Evolutionary conservation across 2,888 invertebrate genomes (phyloP).

Genomic region (Yponomeuta evonymella): DNA sequence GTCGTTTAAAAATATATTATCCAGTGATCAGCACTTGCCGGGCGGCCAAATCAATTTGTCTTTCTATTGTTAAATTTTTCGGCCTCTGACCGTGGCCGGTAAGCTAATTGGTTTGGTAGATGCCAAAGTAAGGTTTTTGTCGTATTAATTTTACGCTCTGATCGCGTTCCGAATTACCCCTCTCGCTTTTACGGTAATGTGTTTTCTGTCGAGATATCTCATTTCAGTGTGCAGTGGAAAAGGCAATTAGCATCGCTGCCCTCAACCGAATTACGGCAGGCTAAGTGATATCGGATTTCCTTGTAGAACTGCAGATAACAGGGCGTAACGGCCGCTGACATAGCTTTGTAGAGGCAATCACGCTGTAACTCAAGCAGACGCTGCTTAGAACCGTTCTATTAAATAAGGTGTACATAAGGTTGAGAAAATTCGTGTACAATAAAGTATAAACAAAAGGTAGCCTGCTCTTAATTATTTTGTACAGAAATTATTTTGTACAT

Average conservation of each 20-base stretch:
- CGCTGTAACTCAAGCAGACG: not conserved
- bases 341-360: not conserved
- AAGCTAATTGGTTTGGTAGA: slow-evolving; percentile 13
- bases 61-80: too few species aligned
- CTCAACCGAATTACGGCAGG: slow-evolving; percentile 15
- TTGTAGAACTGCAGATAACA: not conserved
- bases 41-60: too few species aligned
- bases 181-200: slow-evolving; percentile 34
- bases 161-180: slow-evolving; percentile 29
- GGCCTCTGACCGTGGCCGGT: not conserved
- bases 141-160: not conserved
- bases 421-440: too few species aligned
- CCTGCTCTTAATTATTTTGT: too few species aligned
- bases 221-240: slow-evolving; percentile 14
- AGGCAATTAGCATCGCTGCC: slow-evolving; percentile 19
- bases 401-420: not conserved
- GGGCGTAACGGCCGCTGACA: not conserved
- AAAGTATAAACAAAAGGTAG: too few species aligned
- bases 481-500: too few species aligned
- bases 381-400: not conserved
- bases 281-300: not conserved
- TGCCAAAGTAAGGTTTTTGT: not conserved
- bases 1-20: too few species aligned
- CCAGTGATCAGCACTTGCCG: too few species aligned
- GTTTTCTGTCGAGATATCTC: slow-evolving; percentile 28